Base-by-base conservation (phyloP, 2,888 invertebrate species). In the Agrochola circellaris region DNA sequence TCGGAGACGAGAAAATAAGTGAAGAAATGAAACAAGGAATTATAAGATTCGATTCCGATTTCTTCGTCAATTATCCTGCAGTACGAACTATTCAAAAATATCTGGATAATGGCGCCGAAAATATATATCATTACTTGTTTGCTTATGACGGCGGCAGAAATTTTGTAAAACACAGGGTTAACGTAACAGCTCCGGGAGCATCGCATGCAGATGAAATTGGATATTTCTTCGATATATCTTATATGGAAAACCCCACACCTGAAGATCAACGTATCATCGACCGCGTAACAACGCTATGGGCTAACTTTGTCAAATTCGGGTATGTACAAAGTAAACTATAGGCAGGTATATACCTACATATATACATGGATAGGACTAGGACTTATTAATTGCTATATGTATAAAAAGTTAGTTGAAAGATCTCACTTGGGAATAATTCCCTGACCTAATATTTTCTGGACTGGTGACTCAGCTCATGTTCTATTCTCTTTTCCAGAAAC, bases 121-220 rank as follows among this genome's bases (percentile, higher is more conserved):
- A 89, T 1, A 78, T 94, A 38, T 95, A 90, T 78, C 88, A 92
- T 56, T 95, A 93, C 56, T 64, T 94, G 42, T 95, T 95, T 77
- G 89, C 90, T 1, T 93, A 94, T 69, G 87, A 87, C 13, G 94
- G 95, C 9, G 88, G 81, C 4, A 91, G 94, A 74, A 93, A 94
- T 73, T 91, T 91, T 66, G 76, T 87, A 0, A 94, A 93, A 82
- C 67, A 84, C 11, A 82, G 76, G 80, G 45, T 83, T 26, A 91
- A 91, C 78, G 26, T 92, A 72, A 91, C 87, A 23, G 71, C 71
- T 56, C 85, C 84, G 20, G 91, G 92, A 13, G 91, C 88, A 7
- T 48, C 85, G 0, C 93, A 93, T 74, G 91, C 90, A 61, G 92
- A 93, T 75, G 93, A 93, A 79, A 78, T 92, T 4, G 87, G 92